Percentiles rank a stretch among this genome's conserved stretches.
Evolutionary conservation across 2,797 vertebrate species (phyloP).

Genomic region (Notolepis coatsorum): DNA sequence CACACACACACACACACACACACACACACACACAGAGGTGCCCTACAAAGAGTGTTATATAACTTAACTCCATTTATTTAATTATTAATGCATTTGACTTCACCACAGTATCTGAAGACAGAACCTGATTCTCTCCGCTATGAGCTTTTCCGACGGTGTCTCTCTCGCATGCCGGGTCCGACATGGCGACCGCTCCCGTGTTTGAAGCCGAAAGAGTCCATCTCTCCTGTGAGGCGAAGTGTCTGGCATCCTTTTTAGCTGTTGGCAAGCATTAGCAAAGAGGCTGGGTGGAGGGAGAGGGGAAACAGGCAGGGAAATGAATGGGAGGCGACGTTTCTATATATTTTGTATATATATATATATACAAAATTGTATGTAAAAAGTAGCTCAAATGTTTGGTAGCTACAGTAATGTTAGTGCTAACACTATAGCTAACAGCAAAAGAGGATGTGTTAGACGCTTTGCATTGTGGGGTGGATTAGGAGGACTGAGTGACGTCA

Average conservation of each 20-base stretch:
- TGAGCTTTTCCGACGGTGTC: conserved; percentile 1
- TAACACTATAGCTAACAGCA: no score
- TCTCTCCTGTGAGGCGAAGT: not conserved
- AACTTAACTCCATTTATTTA: conserved; percentile 28
- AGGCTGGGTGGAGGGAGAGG: no score
- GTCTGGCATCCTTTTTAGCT: not conserved
- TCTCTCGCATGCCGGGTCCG: no score
- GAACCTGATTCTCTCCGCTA: not conserved
- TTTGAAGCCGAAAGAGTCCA: not conserved
- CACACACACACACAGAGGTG: conserved; percentile 30
- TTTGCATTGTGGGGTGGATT: no score
- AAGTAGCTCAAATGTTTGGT: not conserved
- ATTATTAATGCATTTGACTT: conserved; percentile 31
- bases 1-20: not conserved
- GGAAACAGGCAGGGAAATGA: no score
- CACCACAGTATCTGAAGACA: not conserved
- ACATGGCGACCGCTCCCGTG: not conserved
- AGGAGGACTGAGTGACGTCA: no score
- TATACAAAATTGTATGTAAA: not conserved
- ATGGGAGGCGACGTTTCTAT: no score
- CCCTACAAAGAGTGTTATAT: conserved; percentile 48
- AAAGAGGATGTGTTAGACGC: no score
- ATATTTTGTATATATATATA: not conserved
- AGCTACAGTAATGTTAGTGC: no score
- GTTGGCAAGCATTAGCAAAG: no score